Evolutionary conservation across 2,888 invertebrate species (phyloP).

Genomic region (Exephanes ischioxanthus): DNA sequence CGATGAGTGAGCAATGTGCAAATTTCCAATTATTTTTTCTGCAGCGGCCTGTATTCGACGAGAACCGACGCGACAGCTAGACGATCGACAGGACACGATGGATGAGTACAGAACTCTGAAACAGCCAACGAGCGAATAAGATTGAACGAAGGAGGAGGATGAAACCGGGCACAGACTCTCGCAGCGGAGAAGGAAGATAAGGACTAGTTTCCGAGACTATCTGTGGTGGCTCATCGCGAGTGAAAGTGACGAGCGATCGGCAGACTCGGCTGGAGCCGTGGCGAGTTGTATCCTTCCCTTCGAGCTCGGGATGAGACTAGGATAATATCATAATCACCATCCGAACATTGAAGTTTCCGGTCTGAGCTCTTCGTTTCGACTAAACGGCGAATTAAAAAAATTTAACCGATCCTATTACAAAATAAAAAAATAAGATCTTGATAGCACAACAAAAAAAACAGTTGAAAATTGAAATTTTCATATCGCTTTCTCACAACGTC

Average conservation of each 20-base stretch:
- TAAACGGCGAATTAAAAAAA: not conserved
- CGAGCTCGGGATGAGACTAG: conserved; percentile 44
- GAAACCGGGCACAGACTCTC: conserved; percentile 9
- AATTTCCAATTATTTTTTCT: not conserved
- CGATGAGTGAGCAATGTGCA: not conserved
- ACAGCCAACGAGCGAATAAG: conserved; percentile 11
- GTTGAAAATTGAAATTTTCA: too few relatives aligned
- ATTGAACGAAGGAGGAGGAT: conserved; percentile 14
- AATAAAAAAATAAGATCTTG: not conserved
- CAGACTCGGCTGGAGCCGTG: conserved; percentile 24
- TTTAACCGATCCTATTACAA: not conserved
- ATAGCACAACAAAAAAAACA: not conserved
- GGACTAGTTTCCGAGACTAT: conserved; percentile 66
- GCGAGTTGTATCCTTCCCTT: conserved; percentile 48
- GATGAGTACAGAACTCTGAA: conserved; percentile 36
- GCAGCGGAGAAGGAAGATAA: conserved; percentile 53
- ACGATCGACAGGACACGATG: conserved; percentile 66
- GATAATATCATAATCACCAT: conserved; percentile 52
- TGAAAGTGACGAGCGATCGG: conserved; percentile 76
- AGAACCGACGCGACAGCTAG: conserved; percentile 40
- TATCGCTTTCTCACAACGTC: too few relatives aligned
- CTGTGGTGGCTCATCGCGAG: conserved; percentile 77
- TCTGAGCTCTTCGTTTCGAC: conserved; percentile 30
- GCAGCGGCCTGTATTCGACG: conserved; percentile 6
- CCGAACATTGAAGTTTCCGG: conserved; percentile 51